A percentile compares a stretch with the other conserved stretches of the same genome.
phyloP scores from a whole-genome alignment of 2,113 vertebrate species.

The Platysternon megacephalum region DNA sequence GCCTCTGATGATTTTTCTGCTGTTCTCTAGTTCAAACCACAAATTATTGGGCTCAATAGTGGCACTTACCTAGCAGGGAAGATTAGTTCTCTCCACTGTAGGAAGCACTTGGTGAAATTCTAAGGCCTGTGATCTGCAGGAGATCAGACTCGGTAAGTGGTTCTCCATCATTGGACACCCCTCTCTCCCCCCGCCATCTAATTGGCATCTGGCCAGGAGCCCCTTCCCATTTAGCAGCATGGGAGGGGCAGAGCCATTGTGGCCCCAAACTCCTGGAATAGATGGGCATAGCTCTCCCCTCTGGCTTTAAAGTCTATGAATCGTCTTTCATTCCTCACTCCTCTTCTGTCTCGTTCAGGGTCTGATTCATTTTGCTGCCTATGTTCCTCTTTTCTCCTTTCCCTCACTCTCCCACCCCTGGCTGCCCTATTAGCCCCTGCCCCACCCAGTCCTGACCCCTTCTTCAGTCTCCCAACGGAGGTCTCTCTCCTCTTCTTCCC shows the following conservation, averaged over 20 bases:
- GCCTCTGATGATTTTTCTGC: neutral
- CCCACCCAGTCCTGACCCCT: accelerated
- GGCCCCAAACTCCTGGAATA: no score
- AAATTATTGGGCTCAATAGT: neutral
- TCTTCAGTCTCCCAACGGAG: neutral
- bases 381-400: neutral
- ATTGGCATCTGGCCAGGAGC: no score
- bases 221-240: no score
- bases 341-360: no score
- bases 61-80: neutral
- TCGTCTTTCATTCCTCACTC: no score
- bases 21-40: neutral
- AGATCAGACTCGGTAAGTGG: neutral
- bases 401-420: neutral
- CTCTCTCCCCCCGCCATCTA: no score
- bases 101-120: neutral
- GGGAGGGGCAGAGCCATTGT: no score
- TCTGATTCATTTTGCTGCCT: no score
- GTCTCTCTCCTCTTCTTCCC: neutral
- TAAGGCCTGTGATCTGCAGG: neutral
- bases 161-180: no score
- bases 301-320: no score
- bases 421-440: neutral
- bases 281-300: no score
- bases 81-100: neutral